Percentiles rank a stretch among this genome's conserved stretches.
These are phyloP conservation scores for Gnathonemus echidnorhynchus DNA, from an alignment of 2,113 vertebrate species.

Conservation along the genomic window DNA sequence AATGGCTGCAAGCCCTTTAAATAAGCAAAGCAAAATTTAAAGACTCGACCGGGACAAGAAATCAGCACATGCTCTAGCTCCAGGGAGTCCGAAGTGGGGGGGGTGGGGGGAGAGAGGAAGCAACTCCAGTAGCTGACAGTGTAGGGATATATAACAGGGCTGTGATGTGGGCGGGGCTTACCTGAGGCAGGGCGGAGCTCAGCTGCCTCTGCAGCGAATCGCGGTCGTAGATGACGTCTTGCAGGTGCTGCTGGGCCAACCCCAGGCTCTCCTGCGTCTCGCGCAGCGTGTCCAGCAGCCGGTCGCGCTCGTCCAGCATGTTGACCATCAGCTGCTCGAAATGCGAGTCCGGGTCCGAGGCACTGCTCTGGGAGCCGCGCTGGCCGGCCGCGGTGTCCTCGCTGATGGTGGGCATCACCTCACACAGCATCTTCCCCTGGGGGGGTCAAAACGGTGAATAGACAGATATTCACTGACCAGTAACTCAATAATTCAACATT, in stretches of 20 bases:
- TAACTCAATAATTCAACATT: not conserved
- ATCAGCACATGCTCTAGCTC: not conserved
- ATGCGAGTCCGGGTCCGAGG: slow-evolving; percentile 94
- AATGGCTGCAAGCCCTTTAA: not conserved
- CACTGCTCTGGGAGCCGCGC: slow-evolving; percentile 91
- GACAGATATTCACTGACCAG: not conserved
- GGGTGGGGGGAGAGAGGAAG: not conserved
- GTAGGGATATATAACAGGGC: not conserved
- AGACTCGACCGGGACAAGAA: not conserved
- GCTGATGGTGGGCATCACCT: slow-evolving; percentile 99
- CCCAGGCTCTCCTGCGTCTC: slow-evolving; percentile 97
- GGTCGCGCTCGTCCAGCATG: slow-evolving; percentile 97
- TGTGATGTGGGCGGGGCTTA: slow-evolving; percentile 39
- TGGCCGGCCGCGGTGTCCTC: slow-evolving; percentile 98
- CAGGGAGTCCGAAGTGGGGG: not conserved
- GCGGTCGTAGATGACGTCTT: slow-evolving; percentile 94
- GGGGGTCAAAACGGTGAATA: not conserved
- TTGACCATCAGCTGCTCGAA: slow-evolving; percentile 99
- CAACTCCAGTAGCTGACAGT: not conserved
- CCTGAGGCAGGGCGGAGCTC: slow-evolving; percentile 95
- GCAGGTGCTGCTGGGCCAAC: slow-evolving; percentile 86
- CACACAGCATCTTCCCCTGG: slow-evolving; percentile 91
- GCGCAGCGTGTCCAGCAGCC: slow-evolving; percentile 88
- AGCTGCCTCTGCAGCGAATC: slow-evolving; percentile 95
- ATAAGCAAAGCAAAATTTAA: not conserved